Base-by-base conservation (phyloP, 1,140 invertebrate genomes). In the Batillaria attramentaria region DNA sequence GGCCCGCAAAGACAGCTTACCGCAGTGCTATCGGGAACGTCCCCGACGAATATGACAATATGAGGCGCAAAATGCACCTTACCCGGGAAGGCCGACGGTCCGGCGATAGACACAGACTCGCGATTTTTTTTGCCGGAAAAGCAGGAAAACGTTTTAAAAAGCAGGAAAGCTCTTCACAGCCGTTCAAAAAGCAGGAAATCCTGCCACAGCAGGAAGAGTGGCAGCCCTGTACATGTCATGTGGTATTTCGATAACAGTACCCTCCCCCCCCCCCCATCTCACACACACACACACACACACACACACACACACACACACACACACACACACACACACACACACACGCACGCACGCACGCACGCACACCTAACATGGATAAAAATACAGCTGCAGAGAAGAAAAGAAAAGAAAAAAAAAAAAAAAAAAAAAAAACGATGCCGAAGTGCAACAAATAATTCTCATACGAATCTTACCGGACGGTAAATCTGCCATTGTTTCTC, bases 271-370 rank as follows among this genome's bases (percentile, higher is more conserved):
- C 18, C 57, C 6, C 57, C 18, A 18, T n/a, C 57, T n/a, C 57
- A 62, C 57, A 62, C 57, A 62, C 57, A 62, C 57, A 28, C 57
- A 62, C 57, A 28, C 57, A 28, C 57, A 28, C 57, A 62, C 57
- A 28, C 57, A 62, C 57, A 28, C 57, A 62, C 57, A 28, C 57
- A 62, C 57, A 28, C 57, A 62, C 57, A 28, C 57, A 28, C 57
- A 62, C 57, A 28, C 57, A 62, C 57, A 62, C 57, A 28, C 57
- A 62, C 57, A 62, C 57, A 28, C 57, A 62, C 57, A 62, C n/a
- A 62, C 57, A 62, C 57, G 31, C 57, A 62, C 57, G 31, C 57
- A 62, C 57, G 31, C 57, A 62, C 57, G 31, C 57, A 62, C 57
- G 28, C n/a, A 62, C 8, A n/a, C 8, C 18, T 28, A 62, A 62